These are phyloP conservation scores for Borostomias antarcticus DNA, from an alignment of 2,797 vertebrate genomes.

Conservation along the genomic window DNA sequence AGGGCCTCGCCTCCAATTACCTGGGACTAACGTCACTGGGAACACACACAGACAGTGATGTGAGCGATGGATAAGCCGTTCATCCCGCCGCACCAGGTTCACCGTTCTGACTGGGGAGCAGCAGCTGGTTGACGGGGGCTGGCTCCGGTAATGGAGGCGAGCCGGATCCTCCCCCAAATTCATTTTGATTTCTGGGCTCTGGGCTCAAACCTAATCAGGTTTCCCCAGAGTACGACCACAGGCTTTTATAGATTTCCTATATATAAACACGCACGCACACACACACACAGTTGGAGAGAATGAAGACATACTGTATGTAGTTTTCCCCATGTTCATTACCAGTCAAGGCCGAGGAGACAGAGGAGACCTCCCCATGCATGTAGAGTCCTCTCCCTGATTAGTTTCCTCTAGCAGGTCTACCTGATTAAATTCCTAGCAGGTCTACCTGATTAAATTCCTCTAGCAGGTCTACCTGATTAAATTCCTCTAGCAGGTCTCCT, in stretches of 20 bases:
- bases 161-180: constrained; percentile 61
- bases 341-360: constrained; percentile 39
- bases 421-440: too few relatives aligned
- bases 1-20: constrained; percentile 21
- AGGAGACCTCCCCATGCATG: constrained; percentile 42
- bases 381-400: constrained; percentile 35
- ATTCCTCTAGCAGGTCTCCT: too few relatives aligned
- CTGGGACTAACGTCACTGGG: neutral
- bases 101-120: constrained; percentile 17
- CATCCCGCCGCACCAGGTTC: too few relatives aligned
- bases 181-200: constrained; percentile 72
- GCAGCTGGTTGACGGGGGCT: too few relatives aligned
- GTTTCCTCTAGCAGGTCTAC: too few relatives aligned
- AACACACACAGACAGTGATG: neutral
- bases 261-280: neutral
- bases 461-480: too few relatives aligned
- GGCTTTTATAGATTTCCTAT: constrained; percentile 73
- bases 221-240: constrained; percentile 60
- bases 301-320: neutral
- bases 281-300: neutral
- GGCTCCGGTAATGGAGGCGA: constrained; percentile 64
- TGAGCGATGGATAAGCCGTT: too few relatives aligned
- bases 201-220: constrained; percentile 69
- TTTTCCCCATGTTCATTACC: constrained; percentile 42
- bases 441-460: too few relatives aligned